phyloP scores from a whole-genome alignment of 1,140 invertebrate genomes.

The Ruditapes philippinarum region DNA sequence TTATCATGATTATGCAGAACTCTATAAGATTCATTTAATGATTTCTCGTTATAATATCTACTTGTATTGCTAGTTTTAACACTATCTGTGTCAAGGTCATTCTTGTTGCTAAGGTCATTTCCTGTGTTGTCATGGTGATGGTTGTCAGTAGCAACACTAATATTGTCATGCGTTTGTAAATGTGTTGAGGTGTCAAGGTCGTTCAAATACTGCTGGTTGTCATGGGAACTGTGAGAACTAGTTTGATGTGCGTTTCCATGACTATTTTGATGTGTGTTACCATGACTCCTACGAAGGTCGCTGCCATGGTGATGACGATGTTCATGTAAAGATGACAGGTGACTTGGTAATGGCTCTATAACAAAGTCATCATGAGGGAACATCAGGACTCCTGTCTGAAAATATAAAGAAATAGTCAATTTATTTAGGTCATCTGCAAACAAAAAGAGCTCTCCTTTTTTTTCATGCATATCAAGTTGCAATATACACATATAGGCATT shows the following conservation, averaged over 20 bases:
- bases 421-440: too few relatives aligned
- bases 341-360: conserved; percentile 68
- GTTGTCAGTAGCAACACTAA: neutral
- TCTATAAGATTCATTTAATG: neutral
- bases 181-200: neutral
- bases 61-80: neutral
- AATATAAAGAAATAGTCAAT: conserved; percentile 58
- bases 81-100: neutral
- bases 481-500: too few relatives aligned
- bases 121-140: conserved; percentile 11
- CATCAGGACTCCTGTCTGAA: conserved; percentile 70
- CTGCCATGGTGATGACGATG: conserved; percentile 49
- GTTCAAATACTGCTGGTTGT: neutral
- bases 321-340: conserved; percentile 7
- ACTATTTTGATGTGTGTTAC: neutral
- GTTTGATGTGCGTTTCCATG: neutral
- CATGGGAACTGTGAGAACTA: too few relatives aligned
- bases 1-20: neutral
- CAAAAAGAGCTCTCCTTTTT: too few relatives aligned
- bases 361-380: conserved; percentile 73
- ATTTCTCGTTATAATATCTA: neutral
- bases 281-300: neutral
- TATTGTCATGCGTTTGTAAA: neutral
- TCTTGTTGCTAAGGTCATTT: neutral
- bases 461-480: too few relatives aligned